Conservation (phyloP, 2,888 invertebrate species). For the Cacoxenus indagator region DNA sequence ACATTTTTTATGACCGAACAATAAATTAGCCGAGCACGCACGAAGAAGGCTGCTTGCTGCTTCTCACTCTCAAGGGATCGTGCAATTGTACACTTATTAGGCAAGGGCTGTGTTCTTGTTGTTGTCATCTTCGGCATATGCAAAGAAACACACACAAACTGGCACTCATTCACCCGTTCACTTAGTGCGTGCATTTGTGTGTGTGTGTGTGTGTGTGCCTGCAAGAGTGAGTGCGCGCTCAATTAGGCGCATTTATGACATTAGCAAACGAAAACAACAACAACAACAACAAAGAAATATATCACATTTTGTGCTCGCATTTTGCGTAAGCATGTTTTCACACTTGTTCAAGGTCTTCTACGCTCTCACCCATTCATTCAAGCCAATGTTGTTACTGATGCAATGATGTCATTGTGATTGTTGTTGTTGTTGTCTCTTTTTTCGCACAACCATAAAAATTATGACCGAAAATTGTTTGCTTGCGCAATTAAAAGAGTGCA, state of each 20-base stretch:
- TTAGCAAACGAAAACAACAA: no score
- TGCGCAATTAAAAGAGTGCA: background rate
- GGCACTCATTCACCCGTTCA: background rate
- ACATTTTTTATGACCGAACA: background rate
- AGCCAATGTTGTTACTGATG: background rate
- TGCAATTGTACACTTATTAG: no score
- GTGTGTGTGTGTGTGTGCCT: background rate
- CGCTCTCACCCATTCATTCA: background rate
- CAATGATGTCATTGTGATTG: background rate
- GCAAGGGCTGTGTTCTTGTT: background rate
- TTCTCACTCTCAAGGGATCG: background rate
- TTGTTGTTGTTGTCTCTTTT: background rate
- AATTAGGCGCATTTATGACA: constrained; percentile 20
- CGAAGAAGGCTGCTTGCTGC: background rate
- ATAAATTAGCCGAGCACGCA: background rate
- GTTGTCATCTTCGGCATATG: background rate
- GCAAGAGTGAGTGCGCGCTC: background rate
- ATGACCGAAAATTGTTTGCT: no score
- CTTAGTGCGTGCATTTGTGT: background rate
- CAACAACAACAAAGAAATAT: background rate
- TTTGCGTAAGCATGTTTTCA: constrained; percentile 19
- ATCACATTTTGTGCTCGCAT: background rate
- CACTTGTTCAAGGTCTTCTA: constrained; percentile 19
- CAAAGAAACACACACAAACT: background rate
- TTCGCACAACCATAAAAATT: constrained; percentile 22